Conservation (phyloP, 2,888 invertebrate genomes). For the Pteria penguin region DNA sequence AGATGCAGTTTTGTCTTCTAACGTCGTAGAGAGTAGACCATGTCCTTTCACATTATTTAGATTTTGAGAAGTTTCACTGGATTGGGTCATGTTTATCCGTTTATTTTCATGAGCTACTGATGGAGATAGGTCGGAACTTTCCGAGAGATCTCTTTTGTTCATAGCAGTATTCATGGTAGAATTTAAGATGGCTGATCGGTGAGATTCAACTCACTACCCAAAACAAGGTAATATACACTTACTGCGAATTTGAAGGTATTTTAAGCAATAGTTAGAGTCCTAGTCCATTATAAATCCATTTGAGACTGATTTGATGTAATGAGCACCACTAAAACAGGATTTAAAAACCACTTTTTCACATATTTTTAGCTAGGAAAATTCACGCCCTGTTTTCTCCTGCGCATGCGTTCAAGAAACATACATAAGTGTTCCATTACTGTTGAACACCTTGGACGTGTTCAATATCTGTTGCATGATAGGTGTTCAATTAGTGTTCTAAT, state of each 20-base stretch:
- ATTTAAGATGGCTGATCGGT: not conserved
- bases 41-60: not conserved
- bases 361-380: not conserved
- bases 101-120: not conserved
- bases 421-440: too few relatives aligned
- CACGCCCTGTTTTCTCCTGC: not conserved
- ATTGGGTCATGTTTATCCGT: not conserved
- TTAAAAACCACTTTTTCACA: not conserved
- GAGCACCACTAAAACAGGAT: not conserved
- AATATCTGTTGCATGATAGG: too few relatives aligned
- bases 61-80: not conserved
- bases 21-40: not conserved
- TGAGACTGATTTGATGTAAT: not conserved
- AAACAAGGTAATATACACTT: too few relatives aligned
- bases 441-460: too few relatives aligned
- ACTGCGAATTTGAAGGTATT: too few relatives aligned
- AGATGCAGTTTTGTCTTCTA: not conserved
- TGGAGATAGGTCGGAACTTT: not conserved
- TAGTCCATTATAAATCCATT: not conserved
- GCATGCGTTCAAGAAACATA: constrained; percentile 5
- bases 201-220: too few relatives aligned
- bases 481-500: too few relatives aligned
- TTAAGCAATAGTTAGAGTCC: too few relatives aligned
- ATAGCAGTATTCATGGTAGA: not conserved
- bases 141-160: not conserved